Conservation (phyloP, 2,797 vertebrate species). For the Hippoglossus hippoglossus region DNA sequence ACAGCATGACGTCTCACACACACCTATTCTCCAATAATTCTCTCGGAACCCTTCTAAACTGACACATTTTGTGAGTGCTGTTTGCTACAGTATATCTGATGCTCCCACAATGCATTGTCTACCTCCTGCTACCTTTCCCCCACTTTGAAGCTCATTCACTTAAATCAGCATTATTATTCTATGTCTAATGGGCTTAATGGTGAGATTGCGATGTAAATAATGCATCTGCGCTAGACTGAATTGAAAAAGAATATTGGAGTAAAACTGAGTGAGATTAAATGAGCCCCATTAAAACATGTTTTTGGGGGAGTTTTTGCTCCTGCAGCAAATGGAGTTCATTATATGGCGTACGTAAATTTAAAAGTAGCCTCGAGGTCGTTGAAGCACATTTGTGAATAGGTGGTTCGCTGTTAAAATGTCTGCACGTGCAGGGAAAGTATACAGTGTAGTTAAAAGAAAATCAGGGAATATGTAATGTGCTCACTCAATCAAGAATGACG, state of each 20-base stretch:
- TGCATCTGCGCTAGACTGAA: conserved; percentile 32
- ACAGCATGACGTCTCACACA: conserved; percentile 30
- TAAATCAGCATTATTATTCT: conserved; percentile 35
- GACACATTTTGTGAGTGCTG: conserved; percentile 29
- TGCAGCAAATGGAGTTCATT: conserved; percentile 26
- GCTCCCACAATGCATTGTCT: conserved; percentile 16
- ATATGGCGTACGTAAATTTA: conserved; percentile 26
- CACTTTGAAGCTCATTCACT: conserved; percentile 36
- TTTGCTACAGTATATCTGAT: conserved; percentile 19
- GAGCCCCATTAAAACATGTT: conserved; percentile 18
- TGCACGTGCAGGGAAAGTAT: conserved; percentile 29
- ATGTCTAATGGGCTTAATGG: conserved; percentile 34
- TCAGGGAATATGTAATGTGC: conserved; percentile 27
- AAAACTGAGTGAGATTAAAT: conserved; percentile 30
- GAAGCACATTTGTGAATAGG: conserved; percentile 25
- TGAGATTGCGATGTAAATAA: conserved; percentile 35
- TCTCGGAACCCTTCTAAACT: conserved; percentile 35
- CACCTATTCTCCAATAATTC: conserved; percentile 25
- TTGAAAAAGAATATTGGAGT: conserved; percentile 10
- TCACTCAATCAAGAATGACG: conserved; percentile 39
- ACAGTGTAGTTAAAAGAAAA: conserved; percentile 14
- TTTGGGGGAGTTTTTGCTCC: conserved; percentile 16
- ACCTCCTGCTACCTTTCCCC: not conserved
- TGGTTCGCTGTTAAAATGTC: conserved; percentile 45
- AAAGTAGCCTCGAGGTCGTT: conserved; percentile 33